These are phyloP conservation scores for Glyptemys insculpta DNA, from an alignment of 2,797 vertebrate species.

Conservation along the genomic window DNA sequence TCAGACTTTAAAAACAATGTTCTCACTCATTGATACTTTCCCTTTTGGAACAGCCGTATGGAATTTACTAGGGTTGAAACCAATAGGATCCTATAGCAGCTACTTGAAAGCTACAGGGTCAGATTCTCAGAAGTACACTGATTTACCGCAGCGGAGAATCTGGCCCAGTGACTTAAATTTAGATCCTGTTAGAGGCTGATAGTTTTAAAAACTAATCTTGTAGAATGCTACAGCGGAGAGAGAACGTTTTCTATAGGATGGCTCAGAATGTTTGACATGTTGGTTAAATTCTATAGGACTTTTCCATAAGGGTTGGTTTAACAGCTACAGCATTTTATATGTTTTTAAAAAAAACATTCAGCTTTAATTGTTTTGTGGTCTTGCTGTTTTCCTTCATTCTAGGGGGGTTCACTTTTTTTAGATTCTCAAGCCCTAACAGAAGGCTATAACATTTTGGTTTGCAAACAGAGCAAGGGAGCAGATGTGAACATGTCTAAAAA, in stretches of 20 bases:
- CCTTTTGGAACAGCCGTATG: neutral
- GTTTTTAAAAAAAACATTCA: rapidly evolving
- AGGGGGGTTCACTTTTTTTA: neutral
- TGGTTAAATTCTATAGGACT: neutral
- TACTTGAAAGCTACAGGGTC: constrained; percentile 28
- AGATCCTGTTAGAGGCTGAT: neutral
- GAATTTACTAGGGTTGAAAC: neutral
- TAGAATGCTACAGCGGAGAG: neutral
- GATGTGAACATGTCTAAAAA: neutral
- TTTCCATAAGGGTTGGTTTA: neutral
- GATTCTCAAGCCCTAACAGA: neutral
- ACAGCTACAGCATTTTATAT: neutral
- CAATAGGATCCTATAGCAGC: constrained; percentile 34
- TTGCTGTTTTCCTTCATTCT: neutral
- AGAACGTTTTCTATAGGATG: neutral
- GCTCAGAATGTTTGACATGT: neutral
- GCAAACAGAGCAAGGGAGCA: neutral
- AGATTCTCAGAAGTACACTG: constrained; percentile 27
- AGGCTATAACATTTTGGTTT: neutral
- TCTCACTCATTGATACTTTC: neutral
- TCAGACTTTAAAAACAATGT: neutral
- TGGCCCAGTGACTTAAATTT: neutral
- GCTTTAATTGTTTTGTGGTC: neutral
- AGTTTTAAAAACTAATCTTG: too few relatives aligned
- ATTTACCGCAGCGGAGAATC: neutral